Evolutionary conservation across 2,797 vertebrate species (phyloP).

Genomic region (Falco peregrinus): DNA sequence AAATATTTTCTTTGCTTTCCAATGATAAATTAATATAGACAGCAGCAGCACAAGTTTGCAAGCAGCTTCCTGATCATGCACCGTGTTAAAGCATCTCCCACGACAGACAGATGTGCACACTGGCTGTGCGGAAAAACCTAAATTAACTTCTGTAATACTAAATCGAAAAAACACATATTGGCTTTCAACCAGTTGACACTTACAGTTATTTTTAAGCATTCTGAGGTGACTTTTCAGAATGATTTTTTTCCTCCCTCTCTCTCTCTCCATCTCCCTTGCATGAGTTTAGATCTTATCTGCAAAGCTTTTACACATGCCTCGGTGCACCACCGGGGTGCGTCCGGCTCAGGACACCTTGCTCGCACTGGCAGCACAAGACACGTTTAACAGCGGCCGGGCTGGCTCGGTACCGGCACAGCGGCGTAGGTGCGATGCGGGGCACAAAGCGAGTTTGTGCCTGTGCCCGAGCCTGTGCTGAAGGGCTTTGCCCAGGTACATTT

Average conservation of each 20-base stretch:
- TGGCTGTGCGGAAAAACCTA: neutral
- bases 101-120: neutral
- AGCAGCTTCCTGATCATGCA: conserved; percentile 16
- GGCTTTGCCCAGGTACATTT: neutral
- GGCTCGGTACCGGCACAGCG: fast-evolving
- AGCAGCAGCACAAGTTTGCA: neutral
- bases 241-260: too few relatives aligned
- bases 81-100: neutral
- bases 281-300: neutral
- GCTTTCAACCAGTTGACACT: neutral
- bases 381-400: fast-evolving
- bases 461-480: neutral
- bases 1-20: neutral
- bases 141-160: neutral
- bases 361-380: fast-evolving
- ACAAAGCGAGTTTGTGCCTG: neutral
- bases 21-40: neutral
- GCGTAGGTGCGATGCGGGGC: fast-evolving
- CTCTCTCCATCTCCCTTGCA: neutral
- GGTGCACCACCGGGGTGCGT: fast-evolving
- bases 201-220: neutral
- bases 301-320: neutral
- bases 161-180: neutral
- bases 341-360: neutral
- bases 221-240: neutral